Conservation (phyloP, 2,888 invertebrate species). For the Xanthia togata region DNA sequence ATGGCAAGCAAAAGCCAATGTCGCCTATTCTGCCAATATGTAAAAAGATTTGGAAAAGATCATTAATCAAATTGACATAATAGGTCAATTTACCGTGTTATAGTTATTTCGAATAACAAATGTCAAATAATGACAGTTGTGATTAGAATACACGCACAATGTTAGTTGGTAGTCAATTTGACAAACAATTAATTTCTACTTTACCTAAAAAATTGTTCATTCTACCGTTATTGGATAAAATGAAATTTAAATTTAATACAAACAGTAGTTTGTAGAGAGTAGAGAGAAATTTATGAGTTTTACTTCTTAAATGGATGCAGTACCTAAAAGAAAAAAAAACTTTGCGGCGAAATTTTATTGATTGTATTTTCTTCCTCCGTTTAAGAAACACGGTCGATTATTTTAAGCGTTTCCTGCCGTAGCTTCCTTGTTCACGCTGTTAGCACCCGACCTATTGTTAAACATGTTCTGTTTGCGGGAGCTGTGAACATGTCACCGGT, state of each 20-base stretch:
- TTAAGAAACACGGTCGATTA: constrained; percentile 8
- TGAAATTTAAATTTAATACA: neutral
- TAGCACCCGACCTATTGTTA: constrained; percentile 59
- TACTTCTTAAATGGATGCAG: no score
- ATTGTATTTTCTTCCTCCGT: neutral
- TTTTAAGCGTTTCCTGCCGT: constrained; percentile 25
- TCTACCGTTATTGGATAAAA: neutral
- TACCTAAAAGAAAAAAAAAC: neutral
- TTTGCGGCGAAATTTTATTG: neutral
- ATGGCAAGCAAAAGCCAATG: neutral
- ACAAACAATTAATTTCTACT: neutral
- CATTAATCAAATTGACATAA: neutral
- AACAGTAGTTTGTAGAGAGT: neutral
- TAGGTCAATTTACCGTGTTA: neutral
- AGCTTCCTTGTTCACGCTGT: constrained; percentile 65
- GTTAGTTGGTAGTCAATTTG: neutral
- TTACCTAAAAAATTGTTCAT: no score
- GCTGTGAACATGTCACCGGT: constrained; percentile 62
- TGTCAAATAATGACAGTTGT: neutral
- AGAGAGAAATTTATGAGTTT: neutral
- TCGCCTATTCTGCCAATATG: neutral
- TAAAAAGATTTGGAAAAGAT: neutral
- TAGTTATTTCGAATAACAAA: neutral
- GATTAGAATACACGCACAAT: neutral
- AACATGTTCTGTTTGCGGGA: constrained; percentile 50